These are phyloP conservation scores for Aselliscus stoliczkanus DNA, from an alignment of 2,797 vertebrate genomes.

Conservation along the genomic window DNA sequence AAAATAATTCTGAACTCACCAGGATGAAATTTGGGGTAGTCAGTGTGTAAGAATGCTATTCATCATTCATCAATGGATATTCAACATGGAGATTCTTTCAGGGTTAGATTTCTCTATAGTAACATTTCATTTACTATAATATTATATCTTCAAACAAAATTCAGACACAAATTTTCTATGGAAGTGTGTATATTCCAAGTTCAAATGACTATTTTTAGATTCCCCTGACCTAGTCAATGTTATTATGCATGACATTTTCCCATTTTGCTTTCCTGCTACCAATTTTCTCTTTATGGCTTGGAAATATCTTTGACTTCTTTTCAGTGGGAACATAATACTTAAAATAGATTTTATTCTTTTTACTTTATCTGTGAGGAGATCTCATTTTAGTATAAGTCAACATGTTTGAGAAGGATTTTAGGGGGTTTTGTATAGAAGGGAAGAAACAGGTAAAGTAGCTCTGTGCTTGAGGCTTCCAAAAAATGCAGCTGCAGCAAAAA, in stretches of 20 bases:
- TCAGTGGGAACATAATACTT: not conserved
- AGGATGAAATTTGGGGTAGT: not conserved
- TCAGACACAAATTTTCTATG: not conserved
- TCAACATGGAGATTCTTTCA: not conserved
- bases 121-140: not conserved
- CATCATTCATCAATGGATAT: not conserved
- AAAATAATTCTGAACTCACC: not conserved
- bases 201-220: not conserved
- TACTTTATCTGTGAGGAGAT: not conserved
- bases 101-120: not conserved
- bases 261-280: not conserved
- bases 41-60: not conserved
- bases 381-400: not conserved
- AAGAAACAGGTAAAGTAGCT: not conserved
- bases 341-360: not conserved
- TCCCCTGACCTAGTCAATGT: not conserved
- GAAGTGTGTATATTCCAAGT: not conserved
- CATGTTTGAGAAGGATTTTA: not conserved
- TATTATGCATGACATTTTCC: not conserved
- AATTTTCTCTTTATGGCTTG: not conserved
- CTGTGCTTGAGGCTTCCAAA: not conserved
- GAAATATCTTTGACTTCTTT: not conserved
- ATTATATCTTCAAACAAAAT: not conserved
- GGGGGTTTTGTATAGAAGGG: not conserved
- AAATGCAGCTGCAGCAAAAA: not conserved